These are phyloP conservation scores for Pseudomyrmex gracilis DNA, from an alignment of 1,140 invertebrate genomes.

Conservation along the genomic window DNA sequence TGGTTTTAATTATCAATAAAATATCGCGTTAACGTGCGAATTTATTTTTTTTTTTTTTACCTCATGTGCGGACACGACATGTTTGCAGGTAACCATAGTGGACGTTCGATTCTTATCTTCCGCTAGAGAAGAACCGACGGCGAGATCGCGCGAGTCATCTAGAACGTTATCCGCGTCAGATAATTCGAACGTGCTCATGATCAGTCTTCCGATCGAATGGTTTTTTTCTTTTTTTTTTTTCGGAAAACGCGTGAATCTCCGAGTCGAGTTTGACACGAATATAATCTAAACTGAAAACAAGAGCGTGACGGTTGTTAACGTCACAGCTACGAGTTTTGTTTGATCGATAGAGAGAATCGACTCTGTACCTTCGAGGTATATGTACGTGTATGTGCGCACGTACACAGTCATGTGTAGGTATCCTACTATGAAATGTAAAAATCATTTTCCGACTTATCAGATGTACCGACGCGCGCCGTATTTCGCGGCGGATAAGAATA, in stretches of 20 bases:
- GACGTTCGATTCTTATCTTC: constrained; percentile 1
- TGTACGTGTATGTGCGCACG: background rate
- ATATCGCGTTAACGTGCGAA: no score
- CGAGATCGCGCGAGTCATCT: background rate
- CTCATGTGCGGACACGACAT: background rate
- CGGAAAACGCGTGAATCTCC: constrained; percentile 7
- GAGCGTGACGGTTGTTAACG: constrained; percentile 27
- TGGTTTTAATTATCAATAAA: no score
- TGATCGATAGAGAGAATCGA: constrained; percentile 24
- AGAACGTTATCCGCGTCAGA: background rate
- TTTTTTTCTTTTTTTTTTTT: background rate
- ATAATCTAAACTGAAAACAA: constrained; percentile 36
- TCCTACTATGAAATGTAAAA: background rate
- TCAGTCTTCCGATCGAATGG: background rate
- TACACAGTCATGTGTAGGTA: background rate
- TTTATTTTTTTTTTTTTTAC: background rate
- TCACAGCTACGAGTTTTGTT: constrained; percentile 25
- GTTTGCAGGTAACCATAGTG: background rate
- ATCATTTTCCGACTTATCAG: constrained; percentile 5
- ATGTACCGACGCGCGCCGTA: background rate
- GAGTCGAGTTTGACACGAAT: constrained; percentile 6
- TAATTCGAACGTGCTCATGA: constrained; percentile 12
- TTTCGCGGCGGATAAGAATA: background rate
- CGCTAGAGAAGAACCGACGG: background rate
- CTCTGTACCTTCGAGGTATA: background rate